These are phyloP conservation scores for Ormyrus thymus DNA, from an alignment of 2,888 invertebrate genomes.

Conservation along the genomic window DNA sequence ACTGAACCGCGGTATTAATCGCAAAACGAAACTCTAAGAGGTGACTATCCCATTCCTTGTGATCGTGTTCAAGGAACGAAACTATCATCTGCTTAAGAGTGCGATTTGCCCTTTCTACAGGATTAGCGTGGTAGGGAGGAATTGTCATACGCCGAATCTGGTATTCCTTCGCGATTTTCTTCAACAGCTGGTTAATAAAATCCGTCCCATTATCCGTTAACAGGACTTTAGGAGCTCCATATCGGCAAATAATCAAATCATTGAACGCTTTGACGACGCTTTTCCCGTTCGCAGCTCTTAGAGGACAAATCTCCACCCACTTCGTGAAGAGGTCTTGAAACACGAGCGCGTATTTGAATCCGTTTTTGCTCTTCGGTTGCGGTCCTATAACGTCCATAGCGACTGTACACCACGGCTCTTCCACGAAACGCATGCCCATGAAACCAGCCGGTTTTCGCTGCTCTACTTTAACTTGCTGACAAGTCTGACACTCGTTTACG, in stretches of 20 bases:
- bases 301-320: too few relatives aligned
- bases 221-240: constrained; percentile 43
- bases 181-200: constrained; percentile 19
- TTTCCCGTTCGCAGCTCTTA: constrained; percentile 20
- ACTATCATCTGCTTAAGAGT: constrained; percentile 34
- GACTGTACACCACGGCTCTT: constrained; percentile 37
- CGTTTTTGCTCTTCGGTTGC: constrained; percentile 13
- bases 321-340: too few relatives aligned
- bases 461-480: neutral
- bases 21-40: constrained; percentile 49
- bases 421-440: constrained; percentile 5
- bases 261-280: too few relatives aligned
- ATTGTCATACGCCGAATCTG: constrained; percentile 12
- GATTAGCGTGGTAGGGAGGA: constrained; percentile 49
- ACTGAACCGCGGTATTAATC: constrained; percentile 45
- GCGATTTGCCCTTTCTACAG: constrained; percentile 48
- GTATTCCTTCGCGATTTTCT: neutral
- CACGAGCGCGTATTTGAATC: too few relatives aligned
- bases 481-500: neutral
- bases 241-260: constrained; percentile 4
- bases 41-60: constrained; percentile 50
- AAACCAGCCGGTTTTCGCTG: constrained; percentile 5
- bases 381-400: constrained; percentile 35
- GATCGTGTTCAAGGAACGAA: constrained; percentile 26
- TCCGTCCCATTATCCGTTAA: constrained; percentile 37